Conservation (phyloP, 2,113 vertebrate species). For the Anoplopoma fimbria region DNA sequence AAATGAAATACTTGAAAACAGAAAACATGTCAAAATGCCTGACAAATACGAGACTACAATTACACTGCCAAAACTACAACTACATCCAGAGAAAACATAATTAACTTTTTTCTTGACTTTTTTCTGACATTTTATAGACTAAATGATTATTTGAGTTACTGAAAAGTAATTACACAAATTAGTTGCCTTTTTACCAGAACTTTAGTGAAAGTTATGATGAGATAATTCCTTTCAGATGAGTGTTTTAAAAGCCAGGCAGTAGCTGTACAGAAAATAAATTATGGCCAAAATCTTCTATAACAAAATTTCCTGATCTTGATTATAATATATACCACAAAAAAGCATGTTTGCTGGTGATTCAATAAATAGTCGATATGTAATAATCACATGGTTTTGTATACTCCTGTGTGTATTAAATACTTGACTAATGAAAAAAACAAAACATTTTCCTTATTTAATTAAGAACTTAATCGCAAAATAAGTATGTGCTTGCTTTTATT, state of each 20-base stretch:
- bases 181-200: not conserved
- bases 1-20: too few relatives aligned
- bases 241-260: not conserved
- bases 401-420: not conserved
- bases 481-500: not conserved
- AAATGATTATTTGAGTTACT: too few relatives aligned
- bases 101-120: too few relatives aligned
- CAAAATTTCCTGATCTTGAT: not conserved
- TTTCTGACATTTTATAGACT: too few relatives aligned
- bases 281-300: not conserved
- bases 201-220: not conserved
- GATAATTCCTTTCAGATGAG: not conserved
- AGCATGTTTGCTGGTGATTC: not conserved
- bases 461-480: too few relatives aligned
- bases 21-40: too few relatives aligned
- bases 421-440: not conserved
- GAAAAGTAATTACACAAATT: not conserved
- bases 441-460: not conserved
- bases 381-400: not conserved
- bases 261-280: not conserved
- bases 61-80: too few relatives aligned
- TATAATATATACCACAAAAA: not conserved
- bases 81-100: too few relatives aligned
- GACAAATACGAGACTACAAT: too few relatives aligned
- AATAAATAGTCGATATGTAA: not conserved